A percentile compares a stretch with the other conserved stretches of the same genome.
phyloP scores from a whole-genome alignment of 1,140 invertebrate genomes.

The Brachionus sp. region DNA sequence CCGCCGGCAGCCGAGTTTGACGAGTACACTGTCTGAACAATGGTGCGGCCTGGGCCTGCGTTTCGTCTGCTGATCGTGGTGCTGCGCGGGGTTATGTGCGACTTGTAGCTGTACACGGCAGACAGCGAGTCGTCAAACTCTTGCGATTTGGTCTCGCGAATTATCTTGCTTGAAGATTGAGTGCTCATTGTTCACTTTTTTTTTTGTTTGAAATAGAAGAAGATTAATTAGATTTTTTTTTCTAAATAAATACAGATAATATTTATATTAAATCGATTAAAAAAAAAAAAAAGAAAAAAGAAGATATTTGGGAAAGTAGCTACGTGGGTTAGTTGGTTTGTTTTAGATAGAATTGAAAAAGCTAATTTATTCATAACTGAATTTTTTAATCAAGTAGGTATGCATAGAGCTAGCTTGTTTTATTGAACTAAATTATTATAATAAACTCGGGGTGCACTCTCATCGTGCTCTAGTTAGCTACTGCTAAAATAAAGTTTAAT shows the following conservation, averaged over 20 bases:
- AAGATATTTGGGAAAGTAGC: too few species aligned
- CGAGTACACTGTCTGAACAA: not conserved
- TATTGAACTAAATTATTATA: not conserved
- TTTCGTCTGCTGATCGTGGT: slow-evolving; percentile 35
- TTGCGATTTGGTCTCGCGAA: slow-evolving; percentile 6
- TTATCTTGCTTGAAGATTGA: slow-evolving; percentile 33
- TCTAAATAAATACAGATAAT: slow-evolving; percentile 8
- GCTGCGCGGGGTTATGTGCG: slow-evolving; percentile 44
- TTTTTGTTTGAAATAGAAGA: not conserved
- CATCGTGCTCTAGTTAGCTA: not conserved
- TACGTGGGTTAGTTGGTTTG: not conserved
- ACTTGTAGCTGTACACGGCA: slow-evolving; percentile 44
- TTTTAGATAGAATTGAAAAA: not conserved
- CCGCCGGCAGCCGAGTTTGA: not conserved
- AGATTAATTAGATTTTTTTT: not conserved
- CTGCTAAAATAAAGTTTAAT: not conserved
- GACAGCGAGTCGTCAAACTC: slow-evolving; percentile 36
- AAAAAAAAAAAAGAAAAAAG: not conserved
- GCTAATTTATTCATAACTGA: slow-evolving; percentile 8
- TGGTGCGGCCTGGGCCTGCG: slow-evolving; percentile 11
- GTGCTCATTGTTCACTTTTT: slow-evolving; percentile 22
- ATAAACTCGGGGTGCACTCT: not conserved
- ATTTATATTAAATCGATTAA: not conserved
- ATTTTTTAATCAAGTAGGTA: not conserved
- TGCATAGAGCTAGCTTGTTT: not conserved